A percentile compares a stretch with the other conserved stretches of the same genome.
Conservation (phyloP, 2,113 vertebrate genomes). For the Balaeniceps rex region DNA sequence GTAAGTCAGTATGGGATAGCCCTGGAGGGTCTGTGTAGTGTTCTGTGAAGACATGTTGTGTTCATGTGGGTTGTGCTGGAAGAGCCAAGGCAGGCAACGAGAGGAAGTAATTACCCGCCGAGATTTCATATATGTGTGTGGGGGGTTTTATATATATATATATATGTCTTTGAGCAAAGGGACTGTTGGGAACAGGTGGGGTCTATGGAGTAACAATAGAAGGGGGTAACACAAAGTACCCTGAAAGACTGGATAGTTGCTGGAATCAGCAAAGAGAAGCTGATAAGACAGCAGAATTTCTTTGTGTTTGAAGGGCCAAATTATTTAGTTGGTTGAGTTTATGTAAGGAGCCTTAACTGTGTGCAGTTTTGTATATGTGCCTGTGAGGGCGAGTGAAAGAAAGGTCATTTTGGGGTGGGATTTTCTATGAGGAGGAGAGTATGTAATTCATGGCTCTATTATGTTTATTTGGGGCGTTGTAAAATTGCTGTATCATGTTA, state of each 20-base stretch:
- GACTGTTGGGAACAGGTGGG: neutral
- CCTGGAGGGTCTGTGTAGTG: rapidly evolving
- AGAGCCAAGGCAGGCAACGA: neutral
- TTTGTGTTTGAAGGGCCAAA: neutral
- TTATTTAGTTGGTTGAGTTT: neutral
- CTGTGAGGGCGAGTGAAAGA: neutral
- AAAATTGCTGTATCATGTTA: constrained; percentile 8
- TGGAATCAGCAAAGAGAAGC: neutral
- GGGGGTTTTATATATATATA: neutral
- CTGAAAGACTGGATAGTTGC: neutral
- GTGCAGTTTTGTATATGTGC: neutral
- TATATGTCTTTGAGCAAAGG: neutral
- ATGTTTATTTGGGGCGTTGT: neutral
- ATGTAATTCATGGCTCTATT: neutral
- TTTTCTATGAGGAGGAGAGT: neutral
- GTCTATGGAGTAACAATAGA: neutral
- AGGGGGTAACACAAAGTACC: neutral
- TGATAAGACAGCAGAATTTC: neutral
- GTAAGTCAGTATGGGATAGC: neutral
- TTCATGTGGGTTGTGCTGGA: neutral
- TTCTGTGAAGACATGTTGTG: neutral
- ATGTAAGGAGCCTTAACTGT: neutral
- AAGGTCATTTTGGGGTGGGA: neutral
- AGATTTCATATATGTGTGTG: neutral
- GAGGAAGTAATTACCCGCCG: neutral